Percentiles rank a stretch among this genome's conserved stretches.
Conservation (phyloP, 2,797 vertebrate genomes). For the Kryptolebias ocellatus region DNA sequence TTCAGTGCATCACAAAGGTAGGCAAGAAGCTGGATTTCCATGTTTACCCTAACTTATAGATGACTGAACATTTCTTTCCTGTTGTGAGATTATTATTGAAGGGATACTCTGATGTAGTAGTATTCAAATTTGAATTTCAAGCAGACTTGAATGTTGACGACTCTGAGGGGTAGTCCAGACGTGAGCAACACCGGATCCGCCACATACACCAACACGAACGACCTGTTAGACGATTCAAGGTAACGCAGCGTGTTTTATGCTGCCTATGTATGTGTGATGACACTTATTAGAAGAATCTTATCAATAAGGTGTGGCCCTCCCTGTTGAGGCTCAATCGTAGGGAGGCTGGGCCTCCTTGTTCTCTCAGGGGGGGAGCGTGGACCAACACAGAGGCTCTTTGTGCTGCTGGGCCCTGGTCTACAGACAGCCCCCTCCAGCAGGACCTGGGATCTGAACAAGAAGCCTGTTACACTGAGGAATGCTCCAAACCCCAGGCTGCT, state of each 20-base stretch:
- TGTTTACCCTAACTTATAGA: neutral
- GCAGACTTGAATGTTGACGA: neutral
- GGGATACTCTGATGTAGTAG: neutral
- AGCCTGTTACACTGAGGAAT: slow-evolving; percentile 71
- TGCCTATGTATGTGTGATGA: too few species aligned
- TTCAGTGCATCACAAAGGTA: too few species aligned
- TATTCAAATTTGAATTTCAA: neutral
- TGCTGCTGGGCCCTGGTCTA: slow-evolving; percentile 53
- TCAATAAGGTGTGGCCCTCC: slow-evolving; percentile 53
- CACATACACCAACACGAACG: neutral
- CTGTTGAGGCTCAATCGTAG: slow-evolving; percentile 55
- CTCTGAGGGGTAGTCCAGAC: too few species aligned
- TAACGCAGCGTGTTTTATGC: neutral
- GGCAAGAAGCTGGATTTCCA: too few species aligned
- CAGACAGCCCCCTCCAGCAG: slow-evolving; percentile 54
- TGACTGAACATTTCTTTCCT: too few species aligned
- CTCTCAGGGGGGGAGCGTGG: slow-evolving; percentile 50
- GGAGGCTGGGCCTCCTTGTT: slow-evolving; percentile 49
- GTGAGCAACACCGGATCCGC: too few species aligned
- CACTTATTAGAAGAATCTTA: neutral
- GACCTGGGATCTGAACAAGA: slow-evolving; percentile 64
- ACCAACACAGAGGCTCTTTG: slow-evolving; percentile 80
- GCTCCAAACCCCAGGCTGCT: slow-evolving; percentile 27
- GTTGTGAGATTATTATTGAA: too few species aligned
- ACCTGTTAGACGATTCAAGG: neutral